phyloP scores from a whole-genome alignment of 2,113 vertebrate genomes.

The Galeopterus variegatus region DNA sequence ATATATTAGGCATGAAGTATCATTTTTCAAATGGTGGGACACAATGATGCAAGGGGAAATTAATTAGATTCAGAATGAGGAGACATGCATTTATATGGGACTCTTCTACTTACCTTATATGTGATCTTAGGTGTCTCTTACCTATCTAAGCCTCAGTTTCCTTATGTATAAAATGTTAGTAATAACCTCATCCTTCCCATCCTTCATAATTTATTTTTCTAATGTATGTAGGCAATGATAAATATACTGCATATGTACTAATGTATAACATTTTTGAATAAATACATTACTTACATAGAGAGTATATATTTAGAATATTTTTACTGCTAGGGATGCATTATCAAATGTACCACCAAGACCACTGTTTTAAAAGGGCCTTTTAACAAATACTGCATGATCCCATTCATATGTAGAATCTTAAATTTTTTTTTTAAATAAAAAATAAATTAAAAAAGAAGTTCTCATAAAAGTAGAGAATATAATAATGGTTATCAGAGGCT shows the following conservation, averaged over 20 bases:
- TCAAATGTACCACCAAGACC: background rate
- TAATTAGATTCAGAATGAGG: background rate
- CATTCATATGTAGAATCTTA: no score
- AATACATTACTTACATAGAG: background rate
- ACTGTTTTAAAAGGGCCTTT: background rate
- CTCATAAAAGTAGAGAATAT: no score
- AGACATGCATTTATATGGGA: background rate
- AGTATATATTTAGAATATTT: background rate
- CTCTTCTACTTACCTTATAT: background rate
- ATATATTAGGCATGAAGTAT: background rate
- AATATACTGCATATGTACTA: background rate
- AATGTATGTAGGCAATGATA: background rate
- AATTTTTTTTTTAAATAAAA: no score
- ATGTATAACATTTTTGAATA: background rate
- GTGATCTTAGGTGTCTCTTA: background rate
- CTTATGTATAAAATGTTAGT: constrained; percentile 1
- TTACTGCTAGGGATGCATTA: background rate
- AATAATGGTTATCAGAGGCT: no score
- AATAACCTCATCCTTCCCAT: background rate
- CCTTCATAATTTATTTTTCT: background rate
- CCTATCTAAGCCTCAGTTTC: background rate
- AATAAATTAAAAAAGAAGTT: no score
- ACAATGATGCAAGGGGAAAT: background rate
- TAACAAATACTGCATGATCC: no score
- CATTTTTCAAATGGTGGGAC: background rate